Base-by-base conservation (phyloP, 37 sponge, comb jelly and placozoan species). In the Beroe ovata region DNA sequence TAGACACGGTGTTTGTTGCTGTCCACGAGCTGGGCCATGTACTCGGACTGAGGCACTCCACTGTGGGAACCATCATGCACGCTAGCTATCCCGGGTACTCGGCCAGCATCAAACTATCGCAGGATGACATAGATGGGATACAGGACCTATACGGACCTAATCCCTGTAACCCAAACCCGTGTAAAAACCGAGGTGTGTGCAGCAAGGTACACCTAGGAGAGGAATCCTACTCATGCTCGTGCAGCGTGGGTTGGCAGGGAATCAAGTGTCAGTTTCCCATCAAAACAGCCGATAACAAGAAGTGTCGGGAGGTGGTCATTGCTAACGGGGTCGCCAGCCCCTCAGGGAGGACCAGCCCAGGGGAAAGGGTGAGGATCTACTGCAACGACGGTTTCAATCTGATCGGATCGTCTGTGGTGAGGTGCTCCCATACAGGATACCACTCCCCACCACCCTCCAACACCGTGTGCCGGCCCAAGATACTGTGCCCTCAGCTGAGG, bases 1-100 rank as follows among this genome's bases (percentile, higher is more conserved):
- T 30, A 66, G 69, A 66, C 69, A 66, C 69, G 32, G 36, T 33
- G 36, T 66, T 66, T 66, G 69, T 66, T 26, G 69, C 69, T 66
- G 36, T 66, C 35, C 69, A 66, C 35, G 69, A 66, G 16, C 69
- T 66, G 3, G 69, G 69, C 29, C 69, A 66, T 32, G 30, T 30
- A 8, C 33, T 66, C 36, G 69, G 69, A 30, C 69, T 66, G 3
- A 66, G 69, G 34, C 69, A 66, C 69, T 66, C 69, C 35, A 66
- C 2, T 34, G 34, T 19, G 36, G 30, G 30, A 19, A 66, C 69
- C 33, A 33, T 66, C 33, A 66, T 66, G 69, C 69, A 66, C 35
- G 69, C 69, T 30, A 29, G 32, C 6, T 66, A 66, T 18, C 69
- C 69, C 4, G 69, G 69, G 14, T 66, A 66, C 69, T 66, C 69